Percentiles rank a stretch among this genome's conserved stretches.
Evolutionary conservation across 2,888 invertebrate species (phyloP).

Genomic region (Drosophila paracracens): DNA sequence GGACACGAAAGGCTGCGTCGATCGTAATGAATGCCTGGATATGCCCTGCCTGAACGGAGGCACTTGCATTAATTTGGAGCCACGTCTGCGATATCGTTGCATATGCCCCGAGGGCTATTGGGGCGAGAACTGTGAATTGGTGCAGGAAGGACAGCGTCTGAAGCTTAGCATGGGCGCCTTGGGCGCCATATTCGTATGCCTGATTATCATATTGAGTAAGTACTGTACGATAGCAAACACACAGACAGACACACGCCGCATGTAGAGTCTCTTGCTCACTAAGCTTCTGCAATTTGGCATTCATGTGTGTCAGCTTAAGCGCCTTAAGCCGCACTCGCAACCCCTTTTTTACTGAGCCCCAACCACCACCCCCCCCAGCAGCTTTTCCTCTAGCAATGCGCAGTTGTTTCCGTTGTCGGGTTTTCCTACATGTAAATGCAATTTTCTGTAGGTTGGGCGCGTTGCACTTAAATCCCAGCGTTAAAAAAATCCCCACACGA

Average conservation of each 20-base stretch:
- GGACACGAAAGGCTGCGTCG: conserved; percentile 96
- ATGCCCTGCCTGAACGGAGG: conserved; percentile 97
- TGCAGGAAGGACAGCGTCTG: conserved; percentile 96
- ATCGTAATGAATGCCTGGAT: conserved; percentile 97
- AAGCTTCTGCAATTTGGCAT: conserved; percentile 63
- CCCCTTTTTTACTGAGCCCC: background rate
- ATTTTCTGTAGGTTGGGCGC: conserved; percentile 63
- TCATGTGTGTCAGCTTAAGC: conserved; percentile 70
- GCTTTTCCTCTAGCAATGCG: background rate
- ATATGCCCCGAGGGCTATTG: conserved; percentile 96
- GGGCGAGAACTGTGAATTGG: conserved; percentile 97
- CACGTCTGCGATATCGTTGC: conserved; percentile 93
- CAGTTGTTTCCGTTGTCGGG: conserved; percentile 34
- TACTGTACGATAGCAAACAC: conserved; percentile 78
- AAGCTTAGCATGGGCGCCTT: conserved; percentile 98
- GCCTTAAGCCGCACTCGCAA: conserved; percentile 67
- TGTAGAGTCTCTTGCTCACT: conserved; percentile 23
- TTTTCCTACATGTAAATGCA: conserved; percentile 74
- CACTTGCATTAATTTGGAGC: conserved; percentile 96
- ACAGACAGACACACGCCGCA: background rate
- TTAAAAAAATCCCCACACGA: conserved; percentile 20
- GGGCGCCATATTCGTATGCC: conserved; percentile 98
- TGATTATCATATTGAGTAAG: conserved; percentile 98
- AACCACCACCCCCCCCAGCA: background rate
- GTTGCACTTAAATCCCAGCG: conserved; percentile 45